Evolutionary conservation across 2,113 vertebrate species (phyloP).

Genomic region (Octodon degus): DNA sequence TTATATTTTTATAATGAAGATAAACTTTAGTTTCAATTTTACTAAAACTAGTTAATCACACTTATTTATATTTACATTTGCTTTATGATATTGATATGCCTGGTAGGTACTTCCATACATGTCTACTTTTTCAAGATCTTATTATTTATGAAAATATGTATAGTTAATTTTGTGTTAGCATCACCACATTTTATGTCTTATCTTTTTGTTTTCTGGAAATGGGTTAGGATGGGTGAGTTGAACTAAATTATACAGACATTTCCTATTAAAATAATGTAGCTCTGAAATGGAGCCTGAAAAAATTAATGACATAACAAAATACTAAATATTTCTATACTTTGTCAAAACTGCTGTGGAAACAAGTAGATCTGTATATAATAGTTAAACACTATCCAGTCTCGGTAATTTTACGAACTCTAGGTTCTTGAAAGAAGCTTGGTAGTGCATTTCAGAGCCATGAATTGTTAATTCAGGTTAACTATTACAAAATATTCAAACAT

Average conservation of each 20-base stretch:
- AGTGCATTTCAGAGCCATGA: conserved; percentile 81
- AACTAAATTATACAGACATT: conserved; percentile 48
- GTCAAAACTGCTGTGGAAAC: conserved; percentile 44
- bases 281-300: conserved; percentile 32
- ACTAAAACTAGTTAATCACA: not conserved
- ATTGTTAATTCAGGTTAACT: conserved; percentile 87
- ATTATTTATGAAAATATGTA: conserved; percentile 50
- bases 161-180: conserved; percentile 23
- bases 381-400: conserved; percentile 73
- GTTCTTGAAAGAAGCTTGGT: conserved; percentile 68
- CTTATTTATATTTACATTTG: not conserved
- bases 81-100: not conserved
- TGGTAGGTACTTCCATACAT: not conserved
- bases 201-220: conserved; percentile 47
- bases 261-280: not conserved
- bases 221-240: not conserved
- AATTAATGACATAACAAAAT: conserved; percentile 61
- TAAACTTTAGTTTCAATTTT: conserved; percentile 40
- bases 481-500: conserved; percentile 88
- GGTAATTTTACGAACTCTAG: conserved; percentile 82
- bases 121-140: not conserved
- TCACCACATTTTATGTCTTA: conserved; percentile 39
- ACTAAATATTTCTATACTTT: conserved; percentile 43
- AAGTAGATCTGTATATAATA: conserved; percentile 66
- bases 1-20: conserved; percentile 39